Percentiles rank a stretch among this genome's conserved stretches.
Conservation (phyloP, 2,113 vertebrate species). For the Rostratula benghalensis region DNA sequence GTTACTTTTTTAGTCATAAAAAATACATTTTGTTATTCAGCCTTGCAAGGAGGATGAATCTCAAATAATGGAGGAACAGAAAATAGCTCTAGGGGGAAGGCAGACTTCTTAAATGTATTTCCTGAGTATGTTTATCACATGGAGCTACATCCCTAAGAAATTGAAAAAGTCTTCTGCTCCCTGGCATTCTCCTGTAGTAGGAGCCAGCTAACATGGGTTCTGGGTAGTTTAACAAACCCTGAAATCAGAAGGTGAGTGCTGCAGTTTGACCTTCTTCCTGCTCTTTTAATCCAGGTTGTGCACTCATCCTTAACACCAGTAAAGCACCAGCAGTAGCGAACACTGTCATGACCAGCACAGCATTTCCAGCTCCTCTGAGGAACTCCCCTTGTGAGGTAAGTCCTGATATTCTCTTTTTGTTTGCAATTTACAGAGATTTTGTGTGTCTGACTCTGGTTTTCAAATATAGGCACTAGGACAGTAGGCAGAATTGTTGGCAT, state of each 20-base stretch:
- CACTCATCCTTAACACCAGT: slow-evolving; percentile 83
- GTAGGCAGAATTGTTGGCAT: background rate
- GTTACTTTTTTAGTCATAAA: background rate
- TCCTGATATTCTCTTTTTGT: background rate
- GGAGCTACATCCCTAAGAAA: background rate
- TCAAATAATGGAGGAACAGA: background rate
- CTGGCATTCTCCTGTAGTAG: background rate
- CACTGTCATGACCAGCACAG: slow-evolving; percentile 80
- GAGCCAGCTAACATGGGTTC: background rate
- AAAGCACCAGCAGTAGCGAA: slow-evolving; percentile 74
- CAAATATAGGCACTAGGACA: background rate
- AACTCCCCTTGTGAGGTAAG: slow-evolving; percentile 92
- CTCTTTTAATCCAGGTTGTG: slow-evolving; percentile 73
- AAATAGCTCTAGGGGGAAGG: background rate
- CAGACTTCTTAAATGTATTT: background rate
- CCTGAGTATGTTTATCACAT: background rate
- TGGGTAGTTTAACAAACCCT: background rate
- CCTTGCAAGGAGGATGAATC: background rate
- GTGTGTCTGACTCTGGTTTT: background rate
- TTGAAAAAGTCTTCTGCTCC: background rate
- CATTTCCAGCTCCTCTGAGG: slow-evolving; percentile 89
- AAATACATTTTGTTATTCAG: background rate
- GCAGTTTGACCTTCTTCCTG: background rate
- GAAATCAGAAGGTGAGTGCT: background rate
- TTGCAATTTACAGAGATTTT: background rate